phyloP scores from a whole-genome alignment of 2,888 invertebrate species.

The Pollenia angustigena region DNA sequence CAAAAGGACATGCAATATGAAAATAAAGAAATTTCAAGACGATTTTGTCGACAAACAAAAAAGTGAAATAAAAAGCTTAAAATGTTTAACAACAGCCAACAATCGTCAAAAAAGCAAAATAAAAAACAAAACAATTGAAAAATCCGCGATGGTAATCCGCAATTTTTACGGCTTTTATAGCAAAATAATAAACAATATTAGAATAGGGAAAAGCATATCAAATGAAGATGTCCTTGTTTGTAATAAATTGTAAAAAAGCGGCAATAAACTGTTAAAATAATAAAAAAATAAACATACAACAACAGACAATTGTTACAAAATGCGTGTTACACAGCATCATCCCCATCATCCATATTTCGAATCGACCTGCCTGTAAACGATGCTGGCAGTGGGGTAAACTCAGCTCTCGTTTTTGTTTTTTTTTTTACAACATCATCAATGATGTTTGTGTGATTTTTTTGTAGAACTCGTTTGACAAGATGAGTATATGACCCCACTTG shows the following conservation, averaged over 20 bases:
- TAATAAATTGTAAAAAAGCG: conserved; percentile 73
- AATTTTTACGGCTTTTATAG: conserved; percentile 82
- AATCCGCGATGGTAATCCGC: conserved; percentile 83
- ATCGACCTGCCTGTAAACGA: background rate
- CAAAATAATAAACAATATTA: conserved; percentile 32
- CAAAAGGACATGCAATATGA: conserved; percentile 71
- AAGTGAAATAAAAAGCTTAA: conserved; percentile 59
- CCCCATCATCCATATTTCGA: conserved; percentile 22
- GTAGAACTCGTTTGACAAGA: conserved; percentile 45
- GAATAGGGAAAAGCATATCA: conserved; percentile 37
- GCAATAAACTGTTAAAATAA: conserved; percentile 73
- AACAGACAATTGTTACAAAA: conserved; percentile 59
- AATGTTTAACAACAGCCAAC: conserved; percentile 36
- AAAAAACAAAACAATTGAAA: conserved; percentile 73
- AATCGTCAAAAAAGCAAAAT: conserved; percentile 13
- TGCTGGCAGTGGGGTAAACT: conserved; percentile 12
- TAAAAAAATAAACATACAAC: conserved; percentile 71
- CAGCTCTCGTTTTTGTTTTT: conserved; percentile 30
- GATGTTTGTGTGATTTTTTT: conserved; percentile 45
- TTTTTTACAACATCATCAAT: conserved; percentile 61
- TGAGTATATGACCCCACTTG: conserved; percentile 75
- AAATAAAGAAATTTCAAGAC: conserved; percentile 75
- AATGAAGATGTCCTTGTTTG: conserved; percentile 73
- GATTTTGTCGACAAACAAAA: conserved; percentile 35
- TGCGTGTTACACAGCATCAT: conserved; percentile 71